Evolutionary conservation across 2,113 vertebrate species (phyloP), one percentile per base, ranked within the genome.

Genomic region (Indicator maculatus): DNA sequence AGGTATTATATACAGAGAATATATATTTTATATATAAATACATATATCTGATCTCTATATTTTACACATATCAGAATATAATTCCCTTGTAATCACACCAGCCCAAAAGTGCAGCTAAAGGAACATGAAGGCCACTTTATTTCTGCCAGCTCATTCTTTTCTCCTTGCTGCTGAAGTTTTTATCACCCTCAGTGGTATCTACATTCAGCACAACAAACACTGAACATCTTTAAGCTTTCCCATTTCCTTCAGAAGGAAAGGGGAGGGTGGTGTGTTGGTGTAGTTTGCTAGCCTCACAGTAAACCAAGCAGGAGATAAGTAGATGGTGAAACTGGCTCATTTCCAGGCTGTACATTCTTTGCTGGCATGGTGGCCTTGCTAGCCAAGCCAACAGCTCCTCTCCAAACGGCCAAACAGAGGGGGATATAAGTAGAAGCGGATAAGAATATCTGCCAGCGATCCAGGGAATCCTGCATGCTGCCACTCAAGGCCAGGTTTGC

Each of bases 221-320:
- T 72, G 70, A 96, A 95, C 60, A 64, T 83, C 93, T 96, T 96
- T 96, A 97, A 94, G 92, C 93, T 93, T 93, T 96, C 93, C 94
- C 93, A 88, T 96, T 96, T 92, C 92, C 66, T 89, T 96, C 83
- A 88, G 80, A 96, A 97, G 69, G 78, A 95, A 92, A 95, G 86
- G 20, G 31, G 12, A 21, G 75, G 70, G n/a, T n/a, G 44, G 45
- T 76, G 86, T 28, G 24, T 33, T 71, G 67, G 24, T 77, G 36
- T 69, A 97, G 91, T 53, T 94, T 96, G 95, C 95, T 95, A 96
- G 69, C 93, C 97, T 95, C 85, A 93, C 66, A 96, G 78, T 60
- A 81, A 93, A 80, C 71, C 86, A 96, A 96, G 92, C 50, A 93
- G n/a, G 91, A 96, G 92, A 92, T 94, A 97, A 96, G 56, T 69